Evolutionary conservation across 2,797 vertebrate genomes (phyloP).

Genomic region (Myotis myotis): DNA sequence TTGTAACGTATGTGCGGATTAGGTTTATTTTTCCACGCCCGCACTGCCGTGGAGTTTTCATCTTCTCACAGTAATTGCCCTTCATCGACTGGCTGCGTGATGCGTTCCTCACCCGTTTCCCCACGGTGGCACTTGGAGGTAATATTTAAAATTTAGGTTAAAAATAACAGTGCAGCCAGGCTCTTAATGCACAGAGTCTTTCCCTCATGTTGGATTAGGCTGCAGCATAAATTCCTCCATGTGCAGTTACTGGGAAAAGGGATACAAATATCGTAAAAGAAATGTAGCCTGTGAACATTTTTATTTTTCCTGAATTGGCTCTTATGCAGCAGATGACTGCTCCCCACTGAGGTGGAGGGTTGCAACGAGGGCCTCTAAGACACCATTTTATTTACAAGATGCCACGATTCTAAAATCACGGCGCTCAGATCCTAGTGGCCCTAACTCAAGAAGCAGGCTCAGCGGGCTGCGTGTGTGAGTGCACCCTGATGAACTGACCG

Average conservation of each 20-base stretch:
- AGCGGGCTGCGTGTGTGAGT: accelerated
- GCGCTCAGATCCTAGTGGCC: neutral
- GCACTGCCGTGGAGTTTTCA: neutral
- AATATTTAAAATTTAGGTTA: slow-evolving; percentile 62
- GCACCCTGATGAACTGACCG: neutral
- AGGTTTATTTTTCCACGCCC: neutral
- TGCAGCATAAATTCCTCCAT: slow-evolving; percentile 44
- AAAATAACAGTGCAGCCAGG: slow-evolving; percentile 53
- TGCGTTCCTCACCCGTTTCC: slow-evolving; percentile 4
- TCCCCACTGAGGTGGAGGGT: slow-evolving; percentile 13
- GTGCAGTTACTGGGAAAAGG: slow-evolving; percentile 38
- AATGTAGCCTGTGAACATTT: slow-evolving; percentile 39
- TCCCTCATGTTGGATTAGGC: neutral
- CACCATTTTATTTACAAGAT: neutral
- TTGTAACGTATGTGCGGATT: neutral
- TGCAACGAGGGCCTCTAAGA: neutral
- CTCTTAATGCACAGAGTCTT: neutral
- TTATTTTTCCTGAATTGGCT: slow-evolving; percentile 62
- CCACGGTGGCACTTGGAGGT: neutral
- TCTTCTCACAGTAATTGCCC: neutral
- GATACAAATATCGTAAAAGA: slow-evolving; percentile 54
- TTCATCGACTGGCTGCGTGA: neutral
- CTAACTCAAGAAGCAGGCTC: neutral
- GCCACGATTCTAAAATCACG: neutral
- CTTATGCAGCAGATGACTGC: slow-evolving; percentile 35